Conservation (phyloP, 2,888 invertebrate genomes). For the Orthosia incerta region DNA sequence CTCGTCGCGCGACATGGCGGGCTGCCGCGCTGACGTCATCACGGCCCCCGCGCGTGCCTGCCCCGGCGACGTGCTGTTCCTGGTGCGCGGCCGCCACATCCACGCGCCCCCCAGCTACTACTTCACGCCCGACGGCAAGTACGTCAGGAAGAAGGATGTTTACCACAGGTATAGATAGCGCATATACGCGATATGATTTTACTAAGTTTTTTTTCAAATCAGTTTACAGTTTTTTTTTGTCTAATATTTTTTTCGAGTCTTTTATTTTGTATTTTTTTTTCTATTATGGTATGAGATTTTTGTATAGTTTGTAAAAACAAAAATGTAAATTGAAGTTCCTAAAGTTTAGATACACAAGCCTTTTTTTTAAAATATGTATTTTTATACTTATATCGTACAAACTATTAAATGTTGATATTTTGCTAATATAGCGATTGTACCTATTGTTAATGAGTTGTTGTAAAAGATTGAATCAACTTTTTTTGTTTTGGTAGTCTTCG, state of each 20-base stretch:
- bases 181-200: conserved; percentile 36
- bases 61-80: conserved; percentile 85
- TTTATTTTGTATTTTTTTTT: conserved; percentile 52
- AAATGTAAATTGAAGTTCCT: conserved; percentile 70
- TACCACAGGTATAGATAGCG: conserved; percentile 88
- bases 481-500: not conserved
- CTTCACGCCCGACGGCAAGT: conserved; percentile 88
- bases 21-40: conserved; percentile 88
- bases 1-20: conserved; percentile 88
- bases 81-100: conserved; percentile 87
- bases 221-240: conserved; percentile 23
- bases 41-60: conserved; percentile 82
- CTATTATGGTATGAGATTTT: conserved; percentile 36
- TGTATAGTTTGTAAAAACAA: conserved; percentile 40
- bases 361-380: conserved; percentile 28
- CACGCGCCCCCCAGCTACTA: conserved; percentile 88
- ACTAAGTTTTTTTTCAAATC: conserved; percentile 11
- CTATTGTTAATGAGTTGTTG: conserved; percentile 2
- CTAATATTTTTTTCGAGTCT: not conserved
- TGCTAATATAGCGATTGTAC: conserved; percentile 27
- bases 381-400: conserved; percentile 14
- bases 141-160: conserved; percentile 87
- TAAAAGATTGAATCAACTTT: conserved; percentile 11
- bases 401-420: conserved; percentile 19
- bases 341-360: conserved; percentile 47